Percentiles rank a stretch among this genome's conserved stretches.
These are phyloP conservation scores for Zosterops borbonicus DNA, from an alignment of 2,113 vertebrate species.

Conservation along the genomic window DNA sequence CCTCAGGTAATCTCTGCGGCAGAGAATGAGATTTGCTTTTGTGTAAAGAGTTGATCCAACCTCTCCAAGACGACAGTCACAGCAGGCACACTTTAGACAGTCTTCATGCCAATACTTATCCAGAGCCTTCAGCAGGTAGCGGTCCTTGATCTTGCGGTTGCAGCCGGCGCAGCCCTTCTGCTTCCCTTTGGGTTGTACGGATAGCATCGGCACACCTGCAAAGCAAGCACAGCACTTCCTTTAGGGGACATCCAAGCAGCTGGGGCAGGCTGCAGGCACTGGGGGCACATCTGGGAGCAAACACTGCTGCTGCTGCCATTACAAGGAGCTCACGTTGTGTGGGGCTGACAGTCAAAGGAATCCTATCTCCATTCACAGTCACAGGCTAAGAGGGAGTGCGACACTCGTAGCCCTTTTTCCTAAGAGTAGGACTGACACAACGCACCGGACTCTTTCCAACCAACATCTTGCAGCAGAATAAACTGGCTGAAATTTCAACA, in stretches of 20 bases:
- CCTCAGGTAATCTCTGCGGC: slow-evolving; percentile 99
- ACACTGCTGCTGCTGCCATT: background rate
- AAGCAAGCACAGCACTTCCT: slow-evolving; percentile 67
- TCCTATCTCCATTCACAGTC: background rate
- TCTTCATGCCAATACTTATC: slow-evolving; percentile 99
- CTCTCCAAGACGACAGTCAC: slow-evolving; percentile 98
- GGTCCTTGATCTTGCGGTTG: slow-evolving; percentile 99
- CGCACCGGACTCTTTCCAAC: background rate
- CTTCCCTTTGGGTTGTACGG: slow-evolving; percentile 98
- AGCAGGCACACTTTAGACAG: slow-evolving; percentile 99
- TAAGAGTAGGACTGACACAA: background rate
- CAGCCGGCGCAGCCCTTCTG: slow-evolving; percentile 99
- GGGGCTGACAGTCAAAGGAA: background rate
- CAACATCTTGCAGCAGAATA: background rate
- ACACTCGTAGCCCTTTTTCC: background rate
- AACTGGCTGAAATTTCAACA: background rate
- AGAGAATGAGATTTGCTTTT: slow-evolving; percentile 99
- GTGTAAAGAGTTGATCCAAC: slow-evolving; percentile 99
- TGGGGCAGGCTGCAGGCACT: background rate
- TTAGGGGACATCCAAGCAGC: background rate
- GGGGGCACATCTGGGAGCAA: background rate
- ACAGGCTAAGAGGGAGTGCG: accelerated
- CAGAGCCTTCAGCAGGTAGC: slow-evolving; percentile 98
- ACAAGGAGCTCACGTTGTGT: background rate
- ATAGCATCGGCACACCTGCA: slow-evolving; percentile 96